Percentiles rank a stretch among this genome's conserved stretches.
phyloP scores from a whole-genome alignment of 2,888 invertebrate species.

The Oegoconia quadripuncta region DNA sequence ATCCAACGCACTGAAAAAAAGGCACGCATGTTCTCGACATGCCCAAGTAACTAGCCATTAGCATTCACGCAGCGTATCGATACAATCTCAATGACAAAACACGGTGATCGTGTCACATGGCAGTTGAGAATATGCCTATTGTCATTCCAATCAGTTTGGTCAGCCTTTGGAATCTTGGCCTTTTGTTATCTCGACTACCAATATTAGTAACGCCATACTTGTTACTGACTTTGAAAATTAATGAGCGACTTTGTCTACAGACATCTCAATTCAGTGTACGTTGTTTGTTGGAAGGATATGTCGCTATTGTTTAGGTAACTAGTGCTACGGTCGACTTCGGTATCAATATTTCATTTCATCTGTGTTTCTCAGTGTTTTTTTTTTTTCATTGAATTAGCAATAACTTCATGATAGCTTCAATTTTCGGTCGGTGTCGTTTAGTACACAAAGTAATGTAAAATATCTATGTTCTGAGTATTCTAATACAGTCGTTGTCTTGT shows the following conservation, averaged over 20 bases:
- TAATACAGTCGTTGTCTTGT: too few relatives aligned
- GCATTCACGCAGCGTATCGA: slow-evolving; percentile 41
- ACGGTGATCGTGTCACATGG: slow-evolving; percentile 57
- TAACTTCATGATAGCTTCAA: too few relatives aligned
- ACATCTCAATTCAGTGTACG: slow-evolving; percentile 48
- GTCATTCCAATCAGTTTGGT: slow-evolving; percentile 35
- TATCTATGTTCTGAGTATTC: too few relatives aligned
- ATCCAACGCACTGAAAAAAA: slow-evolving; percentile 30
- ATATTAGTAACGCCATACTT: slow-evolving; percentile 43
- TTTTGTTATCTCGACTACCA: slow-evolving; percentile 39
- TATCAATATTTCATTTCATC: slow-evolving; percentile 29
- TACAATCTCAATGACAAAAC: slow-evolving; percentile 57
- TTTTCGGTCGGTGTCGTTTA: too few relatives aligned
- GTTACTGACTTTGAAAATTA: slow-evolving; percentile 66
- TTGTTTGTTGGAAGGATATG: slow-evolving; percentile 40
- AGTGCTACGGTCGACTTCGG: slow-evolving; percentile 28
- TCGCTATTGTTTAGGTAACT: slow-evolving; percentile 29
- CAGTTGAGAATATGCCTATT: slow-evolving; percentile 25
- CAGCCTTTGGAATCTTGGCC: slow-evolving; percentile 33
- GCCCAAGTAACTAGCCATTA: slow-evolving; percentile 30
- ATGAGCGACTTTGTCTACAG: slow-evolving; percentile 53
- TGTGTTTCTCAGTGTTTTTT: slow-evolving; percentile 20
- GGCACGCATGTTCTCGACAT: slow-evolving; percentile 39
- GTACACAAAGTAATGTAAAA: too few relatives aligned
- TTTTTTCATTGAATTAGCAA: not conserved